Evolutionary conservation across 2,113 vertebrate genomes (phyloP).

Genomic region (Tetrax tetrax): DNA sequence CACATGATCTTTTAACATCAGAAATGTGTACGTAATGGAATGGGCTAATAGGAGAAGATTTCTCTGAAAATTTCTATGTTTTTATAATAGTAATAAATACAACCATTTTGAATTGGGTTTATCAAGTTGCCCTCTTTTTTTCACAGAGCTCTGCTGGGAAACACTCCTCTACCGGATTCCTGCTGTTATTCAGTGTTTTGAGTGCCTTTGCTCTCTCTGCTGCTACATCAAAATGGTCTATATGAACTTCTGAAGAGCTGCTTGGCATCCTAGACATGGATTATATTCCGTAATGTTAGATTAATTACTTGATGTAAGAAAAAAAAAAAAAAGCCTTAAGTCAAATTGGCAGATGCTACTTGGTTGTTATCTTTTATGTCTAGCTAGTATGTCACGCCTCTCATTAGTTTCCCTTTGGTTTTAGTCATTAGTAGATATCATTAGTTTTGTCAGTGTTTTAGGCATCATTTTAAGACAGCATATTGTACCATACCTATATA

Average conservation of each 20-base stretch:
- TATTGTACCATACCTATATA: neutral
- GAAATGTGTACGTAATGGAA: neutral
- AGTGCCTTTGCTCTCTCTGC: slow-evolving; percentile 43
- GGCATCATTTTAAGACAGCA: neutral
- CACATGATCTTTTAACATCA: neutral
- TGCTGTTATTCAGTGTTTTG: slow-evolving; percentile 58
- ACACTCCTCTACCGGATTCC: neutral
- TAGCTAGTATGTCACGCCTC: slow-evolving; percentile 9
- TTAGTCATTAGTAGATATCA: slow-evolving; percentile 29
- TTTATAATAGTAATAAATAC: neutral
- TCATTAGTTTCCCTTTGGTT: slow-evolving; percentile 14
- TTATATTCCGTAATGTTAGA: neutral
- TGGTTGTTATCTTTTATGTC: neutral
- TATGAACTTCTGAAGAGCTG: slow-evolving; percentile 37
- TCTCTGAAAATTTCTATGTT: neutral
- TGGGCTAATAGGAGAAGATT: neutral
- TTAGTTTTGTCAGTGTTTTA: slow-evolving; percentile 38
- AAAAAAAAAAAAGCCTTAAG: neutral
- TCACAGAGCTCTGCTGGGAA: slow-evolving; percentile 60
- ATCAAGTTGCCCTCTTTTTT: neutral
- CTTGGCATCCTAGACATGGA: neutral
- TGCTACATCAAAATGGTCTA: slow-evolving; percentile 44
- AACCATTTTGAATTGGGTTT: neutral
- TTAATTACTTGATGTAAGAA: neutral
- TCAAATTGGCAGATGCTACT: slow-evolving; percentile 11